A percentile compares a stretch with the other conserved stretches of the same genome.
phyloP scores from a whole-genome alignment of 2,888 invertebrate genomes.

The Hyppa rectilinea region DNA sequence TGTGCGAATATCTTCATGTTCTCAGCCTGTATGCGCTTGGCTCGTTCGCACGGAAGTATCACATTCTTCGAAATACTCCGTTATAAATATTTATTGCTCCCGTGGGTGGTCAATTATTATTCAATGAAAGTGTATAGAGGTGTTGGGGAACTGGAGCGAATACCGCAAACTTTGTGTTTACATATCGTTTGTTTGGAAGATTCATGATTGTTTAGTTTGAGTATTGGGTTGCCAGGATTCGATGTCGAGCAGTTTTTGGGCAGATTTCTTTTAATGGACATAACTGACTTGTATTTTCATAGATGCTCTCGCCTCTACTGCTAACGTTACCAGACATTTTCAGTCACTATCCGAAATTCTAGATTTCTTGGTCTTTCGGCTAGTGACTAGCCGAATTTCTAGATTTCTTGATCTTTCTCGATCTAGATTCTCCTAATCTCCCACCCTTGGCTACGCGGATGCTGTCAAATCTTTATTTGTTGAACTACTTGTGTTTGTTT shows the following conservation, averaged over 20 bases:
- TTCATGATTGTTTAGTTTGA: slow-evolving; percentile 38
- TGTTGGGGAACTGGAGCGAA: slow-evolving; percentile 67
- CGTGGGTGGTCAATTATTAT: slow-evolving; percentile 77
- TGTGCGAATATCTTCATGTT: slow-evolving; percentile 56
- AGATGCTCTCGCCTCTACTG: not conserved
- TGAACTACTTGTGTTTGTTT: slow-evolving; percentile 14
- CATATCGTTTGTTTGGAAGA: slow-evolving; percentile 54
- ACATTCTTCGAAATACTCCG: slow-evolving; percentile 74
- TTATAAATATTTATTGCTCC: slow-evolving; percentile 78
- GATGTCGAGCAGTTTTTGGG: slow-evolving; percentile 2
- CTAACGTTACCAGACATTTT: not conserved
- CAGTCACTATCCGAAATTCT: not conserved
- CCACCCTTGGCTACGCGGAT: slow-evolving; percentile 5
- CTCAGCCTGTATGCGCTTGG: slow-evolving; percentile 66
- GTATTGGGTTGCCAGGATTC: slow-evolving; percentile 17
- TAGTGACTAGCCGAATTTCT: not conserved
- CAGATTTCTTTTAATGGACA: no score
- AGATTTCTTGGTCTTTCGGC: slow-evolving; percentile 7
- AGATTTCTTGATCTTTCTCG: slow-evolving; percentile 1
- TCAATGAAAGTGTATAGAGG: slow-evolving; percentile 69
- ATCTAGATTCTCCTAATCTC: not conserved
- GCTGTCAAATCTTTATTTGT: slow-evolving; percentile 4
- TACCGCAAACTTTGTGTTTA: slow-evolving; percentile 63
- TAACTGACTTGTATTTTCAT: not conserved
- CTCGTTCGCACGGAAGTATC: slow-evolving; percentile 75